Percentiles rank a stretch among this genome's conserved stretches.
phyloP scores from a whole-genome alignment of 2,113 vertebrate species.

The Paracanthobrama guichenoti region DNA sequence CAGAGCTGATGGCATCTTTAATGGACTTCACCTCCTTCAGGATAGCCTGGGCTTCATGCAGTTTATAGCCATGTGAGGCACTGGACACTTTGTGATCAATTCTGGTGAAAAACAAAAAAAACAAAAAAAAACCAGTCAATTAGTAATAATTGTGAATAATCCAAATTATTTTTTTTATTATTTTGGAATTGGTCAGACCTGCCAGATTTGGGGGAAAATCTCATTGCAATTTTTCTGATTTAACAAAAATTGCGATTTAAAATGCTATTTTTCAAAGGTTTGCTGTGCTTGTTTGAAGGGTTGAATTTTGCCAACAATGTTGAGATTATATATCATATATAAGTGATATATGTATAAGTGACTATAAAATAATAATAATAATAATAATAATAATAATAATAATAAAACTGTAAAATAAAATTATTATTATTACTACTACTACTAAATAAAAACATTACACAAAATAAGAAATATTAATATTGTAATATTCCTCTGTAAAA shows the following conservation, averaged over 20 bases:
- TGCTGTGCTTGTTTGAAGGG: too few species aligned
- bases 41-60: slow-evolving; percentile 94
- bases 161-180: background rate
- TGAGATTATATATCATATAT: too few species aligned
- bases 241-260: too few species aligned
- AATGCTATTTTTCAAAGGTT: too few species aligned
- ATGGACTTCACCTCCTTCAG: slow-evolving; percentile 93
- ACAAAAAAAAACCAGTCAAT: background rate
- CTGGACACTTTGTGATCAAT: slow-evolving; percentile 95
- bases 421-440: background rate
- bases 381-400: too few species aligned
- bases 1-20: slow-evolving; percentile 90
- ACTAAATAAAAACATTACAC: background rate
- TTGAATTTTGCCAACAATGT: too few species aligned
- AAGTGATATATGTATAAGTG: too few species aligned
- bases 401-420: background rate
- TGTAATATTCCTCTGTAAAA: background rate
- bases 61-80: slow-evolving; percentile 84
- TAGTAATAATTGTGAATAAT: background rate
- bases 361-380: too few species aligned
- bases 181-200: background rate
- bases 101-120: slow-evolving; percentile 66
- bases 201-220: too few species aligned
- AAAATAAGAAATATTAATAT: background rate
- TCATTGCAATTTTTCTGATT: too few species aligned